These are phyloP conservation scores for Scolopax bukidnonensis DNA, from an alignment of 2,797 vertebrate species.

Conservation along the genomic window DNA sequence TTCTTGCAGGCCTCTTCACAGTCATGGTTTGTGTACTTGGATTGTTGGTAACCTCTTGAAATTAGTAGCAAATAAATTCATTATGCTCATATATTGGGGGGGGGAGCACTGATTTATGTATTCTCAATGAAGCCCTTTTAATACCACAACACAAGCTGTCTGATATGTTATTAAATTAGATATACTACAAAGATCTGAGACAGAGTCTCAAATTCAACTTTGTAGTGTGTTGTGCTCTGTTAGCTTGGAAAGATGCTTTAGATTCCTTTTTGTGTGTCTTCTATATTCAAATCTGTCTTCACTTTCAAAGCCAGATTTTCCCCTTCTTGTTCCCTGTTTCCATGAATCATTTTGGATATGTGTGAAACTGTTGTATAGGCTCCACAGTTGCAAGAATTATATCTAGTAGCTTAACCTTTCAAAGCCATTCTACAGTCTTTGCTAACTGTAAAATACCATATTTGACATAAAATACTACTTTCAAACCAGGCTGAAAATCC, in stretches of 20 bases:
- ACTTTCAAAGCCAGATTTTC: slow-evolving; percentile 13
- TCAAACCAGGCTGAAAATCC: background rate
- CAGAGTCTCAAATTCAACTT: background rate
- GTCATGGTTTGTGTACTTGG: background rate
- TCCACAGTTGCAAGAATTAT: background rate
- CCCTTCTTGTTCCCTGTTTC: background rate
- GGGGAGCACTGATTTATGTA: background rate
- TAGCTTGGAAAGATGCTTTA: background rate
- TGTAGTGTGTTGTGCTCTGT: background rate
- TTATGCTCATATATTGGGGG: background rate
- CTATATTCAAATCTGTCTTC: background rate
- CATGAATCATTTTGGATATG: background rate
- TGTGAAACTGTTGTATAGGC: background rate
- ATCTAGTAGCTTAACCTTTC: background rate
- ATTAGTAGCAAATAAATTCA: background rate
- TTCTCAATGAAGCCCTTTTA: background rate
- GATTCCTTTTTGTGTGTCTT: background rate
- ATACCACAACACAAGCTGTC: background rate
- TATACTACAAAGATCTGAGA: background rate
- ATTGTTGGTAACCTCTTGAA: background rate
- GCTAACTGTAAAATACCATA: background rate
- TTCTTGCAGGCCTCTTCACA: background rate
- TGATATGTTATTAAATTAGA: background rate
- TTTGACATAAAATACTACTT: background rate
- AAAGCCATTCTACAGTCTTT: background rate